Evolutionary conservation across 2,888 invertebrate species (phyloP).

Genomic region (Melipona beecheii): DNA sequence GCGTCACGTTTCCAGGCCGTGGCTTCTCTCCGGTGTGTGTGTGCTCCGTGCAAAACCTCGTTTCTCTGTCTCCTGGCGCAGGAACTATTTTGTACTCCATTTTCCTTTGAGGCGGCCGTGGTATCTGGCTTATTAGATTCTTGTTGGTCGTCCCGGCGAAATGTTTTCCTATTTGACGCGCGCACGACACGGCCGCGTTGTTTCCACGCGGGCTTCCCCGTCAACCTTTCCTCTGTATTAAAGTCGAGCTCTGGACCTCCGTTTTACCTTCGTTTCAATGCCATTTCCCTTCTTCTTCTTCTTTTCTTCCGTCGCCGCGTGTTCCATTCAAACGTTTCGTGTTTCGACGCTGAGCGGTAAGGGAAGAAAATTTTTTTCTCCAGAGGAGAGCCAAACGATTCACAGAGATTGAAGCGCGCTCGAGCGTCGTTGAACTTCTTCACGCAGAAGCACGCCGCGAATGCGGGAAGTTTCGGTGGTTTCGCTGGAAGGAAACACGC

Average conservation of each 20-base stretch:
- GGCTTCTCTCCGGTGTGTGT: conserved; percentile 4
- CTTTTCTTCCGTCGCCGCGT: background rate
- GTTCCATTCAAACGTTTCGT: background rate
- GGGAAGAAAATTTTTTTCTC: background rate
- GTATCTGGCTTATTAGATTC: conserved; percentile 69
- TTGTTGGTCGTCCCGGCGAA: conserved; percentile 22
- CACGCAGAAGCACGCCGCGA: conserved; percentile 34
- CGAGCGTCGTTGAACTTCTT: conserved; percentile 35
- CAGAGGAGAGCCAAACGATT: background rate
- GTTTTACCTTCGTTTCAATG: background rate
- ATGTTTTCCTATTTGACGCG: conserved; percentile 42
- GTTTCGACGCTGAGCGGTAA: background rate
- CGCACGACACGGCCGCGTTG: background rate
- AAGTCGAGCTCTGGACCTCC: conserved; percentile 3
- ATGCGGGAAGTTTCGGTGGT: conserved; percentile 38
- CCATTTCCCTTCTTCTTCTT: background rate
- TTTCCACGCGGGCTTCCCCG: background rate
- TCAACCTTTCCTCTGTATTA: conserved; percentile 13
- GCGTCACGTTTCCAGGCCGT: conserved; percentile 37
- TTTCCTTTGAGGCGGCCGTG: conserved; percentile 55
- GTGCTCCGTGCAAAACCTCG: conserved; percentile 22
- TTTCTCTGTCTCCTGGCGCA: conserved; percentile 25
- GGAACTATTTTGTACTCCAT: conserved; percentile 49
- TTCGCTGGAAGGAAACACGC: conserved; percentile 7
- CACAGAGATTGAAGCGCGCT: background rate